A percentile compares a stretch with the other conserved stretches of the same genome.
Conservation (phyloP, 2,797 vertebrate species). For the Lithobates sylvaticus region DNA sequence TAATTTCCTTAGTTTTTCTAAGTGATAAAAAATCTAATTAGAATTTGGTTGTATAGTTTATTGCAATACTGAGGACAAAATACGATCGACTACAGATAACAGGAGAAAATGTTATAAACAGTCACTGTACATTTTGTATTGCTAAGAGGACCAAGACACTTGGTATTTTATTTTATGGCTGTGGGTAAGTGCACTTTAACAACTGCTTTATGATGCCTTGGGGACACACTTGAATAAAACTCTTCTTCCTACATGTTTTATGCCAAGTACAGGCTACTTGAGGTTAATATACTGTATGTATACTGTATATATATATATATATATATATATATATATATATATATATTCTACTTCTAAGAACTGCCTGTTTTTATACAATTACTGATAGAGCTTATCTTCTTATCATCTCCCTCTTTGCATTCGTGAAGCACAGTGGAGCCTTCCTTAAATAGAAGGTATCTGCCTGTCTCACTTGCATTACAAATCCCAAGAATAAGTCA, state of each 20-base stretch:
- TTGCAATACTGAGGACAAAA: not conserved
- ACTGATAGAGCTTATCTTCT: too few species aligned
- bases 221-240: slow-evolving; percentile 22
- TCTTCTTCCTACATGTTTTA: not conserved
- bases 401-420: too few species aligned
- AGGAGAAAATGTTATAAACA: not conserved
- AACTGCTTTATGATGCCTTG: slow-evolving; percentile 14
- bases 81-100: not conserved
- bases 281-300: not conserved
- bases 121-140: not conserved
- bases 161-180: not conserved
- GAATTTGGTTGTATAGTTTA: not conserved
- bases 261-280: not conserved
- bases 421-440: too few species aligned
- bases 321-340: too few species aligned
- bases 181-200: slow-evolving; percentile 8
- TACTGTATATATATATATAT: not conserved
- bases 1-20: too few species aligned
- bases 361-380: not conserved
- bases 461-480: too few species aligned
- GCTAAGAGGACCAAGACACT: not conserved
- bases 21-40: too few species aligned
- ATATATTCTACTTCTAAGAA: not conserved
- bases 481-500: too few species aligned
- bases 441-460: too few species aligned